Evolutionary conservation across 2,888 invertebrate species (phyloP).

Genomic region (Rotaria sp.): DNA sequence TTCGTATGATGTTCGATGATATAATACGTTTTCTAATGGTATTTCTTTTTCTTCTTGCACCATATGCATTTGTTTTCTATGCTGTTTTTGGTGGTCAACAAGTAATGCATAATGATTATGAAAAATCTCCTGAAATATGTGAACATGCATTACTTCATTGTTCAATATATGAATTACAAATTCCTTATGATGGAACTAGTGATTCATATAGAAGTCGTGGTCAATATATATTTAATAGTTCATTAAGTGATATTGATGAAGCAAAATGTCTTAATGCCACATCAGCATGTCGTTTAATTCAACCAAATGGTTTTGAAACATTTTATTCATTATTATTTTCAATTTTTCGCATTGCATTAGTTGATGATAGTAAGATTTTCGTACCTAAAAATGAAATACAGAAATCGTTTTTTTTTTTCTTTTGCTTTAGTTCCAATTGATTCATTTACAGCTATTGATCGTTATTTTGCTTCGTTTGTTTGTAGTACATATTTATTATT

Average conservation of each 20-base stretch:
- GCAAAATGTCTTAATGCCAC: not conserved
- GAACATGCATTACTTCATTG: slow-evolving; percentile 4
- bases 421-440: not conserved
- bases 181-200: not conserved
- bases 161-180: not conserved
- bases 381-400: not conserved
- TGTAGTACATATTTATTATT: slow-evolving; percentile 10
- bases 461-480: slow-evolving; percentile 18
- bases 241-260: not conserved
- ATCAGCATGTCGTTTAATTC: not conserved
- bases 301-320: slow-evolving; percentile 15
- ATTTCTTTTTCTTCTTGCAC: not conserved
- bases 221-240: slow-evolving; percentile 15
- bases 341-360: not conserved
- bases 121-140: not conserved
- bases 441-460: not conserved
- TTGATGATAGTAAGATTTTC: slow-evolving; percentile 6
- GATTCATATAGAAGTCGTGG: not conserved
- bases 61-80: slow-evolving; percentile 29
- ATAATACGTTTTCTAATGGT: slow-evolving; percentile 19
- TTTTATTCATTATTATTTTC: slow-evolving; percentile 26
- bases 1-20: slow-evolving; percentile 28
- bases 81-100: slow-evolving; percentile 19
- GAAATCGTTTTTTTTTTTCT: not conserved
- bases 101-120: not conserved